phyloP scores from a whole-genome alignment of 2,888 invertebrate genomes.

The Proisotoma minuta region DNA sequence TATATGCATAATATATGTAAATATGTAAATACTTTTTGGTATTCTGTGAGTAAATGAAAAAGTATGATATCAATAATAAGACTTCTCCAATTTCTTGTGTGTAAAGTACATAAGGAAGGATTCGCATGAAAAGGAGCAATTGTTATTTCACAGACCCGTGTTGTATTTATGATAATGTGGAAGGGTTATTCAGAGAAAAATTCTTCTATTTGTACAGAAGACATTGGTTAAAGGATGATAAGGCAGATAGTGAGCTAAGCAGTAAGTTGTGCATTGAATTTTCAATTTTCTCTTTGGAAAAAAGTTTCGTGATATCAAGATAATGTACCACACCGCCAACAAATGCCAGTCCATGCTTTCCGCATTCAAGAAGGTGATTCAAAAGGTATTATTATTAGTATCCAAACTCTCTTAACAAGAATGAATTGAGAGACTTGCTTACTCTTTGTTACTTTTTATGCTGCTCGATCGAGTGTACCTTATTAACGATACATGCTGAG shows the following conservation, averaged over 20 bases:
- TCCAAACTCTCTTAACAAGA: background rate
- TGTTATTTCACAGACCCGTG: background rate
- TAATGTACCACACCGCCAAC: background rate
- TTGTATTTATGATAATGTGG: background rate
- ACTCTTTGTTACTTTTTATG: background rate
- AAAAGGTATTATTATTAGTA: conserved; percentile 4
- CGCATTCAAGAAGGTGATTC: background rate
- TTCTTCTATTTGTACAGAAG: background rate
- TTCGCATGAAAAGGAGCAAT: conserved; percentile 1
- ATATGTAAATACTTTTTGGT: too few relatives aligned
- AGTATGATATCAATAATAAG: too few relatives aligned
- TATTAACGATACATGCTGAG: conserved; percentile 15
- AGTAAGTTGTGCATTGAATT: conserved; percentile 1
- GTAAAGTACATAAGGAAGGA: background rate
- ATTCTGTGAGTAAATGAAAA: too few relatives aligned
- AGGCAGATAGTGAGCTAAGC: background rate
- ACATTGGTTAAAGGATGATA: background rate
- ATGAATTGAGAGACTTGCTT: background rate
- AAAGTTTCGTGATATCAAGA: conserved; percentile 5
- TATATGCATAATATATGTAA: too few relatives aligned
- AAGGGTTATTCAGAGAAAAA: background rate
- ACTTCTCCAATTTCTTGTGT: too few relatives aligned
- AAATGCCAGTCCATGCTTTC: conserved; percentile 1
- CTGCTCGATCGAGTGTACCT: background rate
- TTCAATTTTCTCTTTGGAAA: background rate